Evolutionary conservation across 2,797 vertebrate genomes (phyloP).

Genomic region (Lacerta agilis): DNA sequence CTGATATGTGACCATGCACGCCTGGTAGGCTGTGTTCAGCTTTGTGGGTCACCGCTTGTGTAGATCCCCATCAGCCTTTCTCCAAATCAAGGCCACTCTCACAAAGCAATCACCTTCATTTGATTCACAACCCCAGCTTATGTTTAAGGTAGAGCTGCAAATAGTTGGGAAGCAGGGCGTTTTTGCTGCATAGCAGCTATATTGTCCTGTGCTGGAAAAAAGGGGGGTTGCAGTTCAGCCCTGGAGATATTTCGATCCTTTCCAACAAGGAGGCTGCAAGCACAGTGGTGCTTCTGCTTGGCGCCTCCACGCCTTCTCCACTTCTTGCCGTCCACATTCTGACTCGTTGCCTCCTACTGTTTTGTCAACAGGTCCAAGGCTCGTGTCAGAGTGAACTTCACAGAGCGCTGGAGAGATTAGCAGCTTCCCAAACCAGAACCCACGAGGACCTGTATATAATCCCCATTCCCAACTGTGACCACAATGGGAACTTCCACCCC

Average conservation of each 20-base stretch:
- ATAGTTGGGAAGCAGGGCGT: neutral
- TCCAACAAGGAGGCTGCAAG: neutral
- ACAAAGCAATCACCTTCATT: neutral
- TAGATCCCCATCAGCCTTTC: neutral
- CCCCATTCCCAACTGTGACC: slow-evolving; percentile 95
- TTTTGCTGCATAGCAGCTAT: neutral
- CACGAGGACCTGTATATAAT: slow-evolving; percentile 91
- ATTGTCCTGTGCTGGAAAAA: neutral
- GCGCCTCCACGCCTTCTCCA: neutral
- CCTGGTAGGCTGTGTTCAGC: neutral
- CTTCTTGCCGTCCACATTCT: neutral
- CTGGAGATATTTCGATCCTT: too few species aligned
- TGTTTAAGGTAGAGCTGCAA: neutral
- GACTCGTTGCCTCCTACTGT: neutral
- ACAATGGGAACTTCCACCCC: slow-evolving; percentile 91
- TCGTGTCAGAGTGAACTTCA: slow-evolving; percentile 91
- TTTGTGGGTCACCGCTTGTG: neutral
- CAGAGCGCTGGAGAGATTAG: slow-evolving; percentile 88
- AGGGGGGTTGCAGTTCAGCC: neutral
- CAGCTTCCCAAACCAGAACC: slow-evolving; percentile 86
- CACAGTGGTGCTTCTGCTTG: neutral
- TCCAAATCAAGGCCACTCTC: neutral
- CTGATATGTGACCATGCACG: neutral
- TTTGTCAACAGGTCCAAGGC: slow-evolving; percentile 79
- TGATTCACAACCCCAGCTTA: neutral